Evolutionary conservation across 2,113 vertebrate genomes (phyloP).

Genomic region (Apodemus sylvaticus): DNA sequence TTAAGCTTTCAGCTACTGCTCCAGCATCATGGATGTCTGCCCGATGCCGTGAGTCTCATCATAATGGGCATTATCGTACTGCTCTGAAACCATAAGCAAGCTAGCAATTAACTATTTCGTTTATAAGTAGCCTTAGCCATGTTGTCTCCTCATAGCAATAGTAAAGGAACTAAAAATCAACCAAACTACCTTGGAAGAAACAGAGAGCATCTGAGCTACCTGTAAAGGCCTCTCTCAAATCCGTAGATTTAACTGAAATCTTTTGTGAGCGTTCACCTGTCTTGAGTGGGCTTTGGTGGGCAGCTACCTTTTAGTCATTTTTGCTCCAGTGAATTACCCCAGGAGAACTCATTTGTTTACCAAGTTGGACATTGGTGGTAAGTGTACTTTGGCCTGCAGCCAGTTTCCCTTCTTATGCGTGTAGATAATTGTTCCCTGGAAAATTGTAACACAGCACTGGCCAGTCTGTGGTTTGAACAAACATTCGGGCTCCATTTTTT

Average conservation of each 20-base stretch:
- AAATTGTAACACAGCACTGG: not conserved
- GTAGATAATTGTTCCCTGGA: not conserved
- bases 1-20: not conserved
- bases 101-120: not conserved
- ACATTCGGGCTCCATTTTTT: not conserved
- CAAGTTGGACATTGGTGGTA: not conserved
- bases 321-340: not conserved
- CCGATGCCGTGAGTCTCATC: not conserved
- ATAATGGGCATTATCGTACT: not conserved
- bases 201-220: not conserved
- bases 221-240: not conserved
- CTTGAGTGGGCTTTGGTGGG: not conserved
- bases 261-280: not conserved
- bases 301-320: not conserved
- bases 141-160: not conserved
- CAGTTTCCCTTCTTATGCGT: not conserved
- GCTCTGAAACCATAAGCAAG: not conserved
- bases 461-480: slow-evolving; percentile 15
- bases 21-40: not conserved
- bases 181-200: not conserved
- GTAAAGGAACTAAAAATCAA: not conserved
- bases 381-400: not conserved
- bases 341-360: not conserved
- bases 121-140: not conserved
- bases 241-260: not conserved